Conservation (phyloP, 2,888 invertebrate genomes). For the Onthophagus sagittarius region DNA sequence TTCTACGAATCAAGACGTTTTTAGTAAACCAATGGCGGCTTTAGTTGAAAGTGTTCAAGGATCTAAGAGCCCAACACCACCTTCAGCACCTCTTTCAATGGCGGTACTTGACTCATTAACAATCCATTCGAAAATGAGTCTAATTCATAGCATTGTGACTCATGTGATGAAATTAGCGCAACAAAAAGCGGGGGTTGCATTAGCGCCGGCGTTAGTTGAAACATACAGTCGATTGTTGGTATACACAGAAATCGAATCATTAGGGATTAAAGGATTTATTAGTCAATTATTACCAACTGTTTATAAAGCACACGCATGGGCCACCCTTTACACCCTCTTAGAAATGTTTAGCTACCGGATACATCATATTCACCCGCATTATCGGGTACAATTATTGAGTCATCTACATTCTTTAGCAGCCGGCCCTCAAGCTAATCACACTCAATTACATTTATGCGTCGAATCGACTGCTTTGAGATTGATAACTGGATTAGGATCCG, state of each 20-base stretch:
- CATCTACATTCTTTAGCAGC: constrained; percentile 88
- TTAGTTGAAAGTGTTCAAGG: constrained; percentile 79
- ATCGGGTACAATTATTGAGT: constrained; percentile 87
- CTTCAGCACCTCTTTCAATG: constrained; percentile 84
- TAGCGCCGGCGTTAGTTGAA: constrained; percentile 90
- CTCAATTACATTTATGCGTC: constrained; percentile 83
- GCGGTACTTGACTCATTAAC: constrained; percentile 89
- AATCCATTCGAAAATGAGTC: constrained; percentile 92
- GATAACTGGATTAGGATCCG: constrained; percentile 46
- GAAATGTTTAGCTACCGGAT: constrained; percentile 97
- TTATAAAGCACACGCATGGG: constrained; percentile 91
- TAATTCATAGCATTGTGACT: constrained; percentile 67
- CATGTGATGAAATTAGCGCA: constrained; percentile 89
- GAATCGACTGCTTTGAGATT: constrained; percentile 47
- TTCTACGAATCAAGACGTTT: constrained; percentile 89
- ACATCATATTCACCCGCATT: constrained; percentile 95
- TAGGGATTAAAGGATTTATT: constrained; percentile 95
- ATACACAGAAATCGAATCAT: constrained; percentile 93
- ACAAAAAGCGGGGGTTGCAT: constrained; percentile 75
- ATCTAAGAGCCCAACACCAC: constrained; percentile 39
- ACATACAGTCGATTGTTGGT: constrained; percentile 90
- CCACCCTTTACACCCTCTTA: constrained; percentile 88
- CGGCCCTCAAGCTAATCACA: constrained; percentile 91
- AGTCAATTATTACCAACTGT: constrained; percentile 90
- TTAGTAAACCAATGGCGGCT: constrained; percentile 87